These are phyloP conservation scores for Antheraea assamensis DNA, from an alignment of 2,888 invertebrate genomes.

Conservation along the genomic window DNA sequence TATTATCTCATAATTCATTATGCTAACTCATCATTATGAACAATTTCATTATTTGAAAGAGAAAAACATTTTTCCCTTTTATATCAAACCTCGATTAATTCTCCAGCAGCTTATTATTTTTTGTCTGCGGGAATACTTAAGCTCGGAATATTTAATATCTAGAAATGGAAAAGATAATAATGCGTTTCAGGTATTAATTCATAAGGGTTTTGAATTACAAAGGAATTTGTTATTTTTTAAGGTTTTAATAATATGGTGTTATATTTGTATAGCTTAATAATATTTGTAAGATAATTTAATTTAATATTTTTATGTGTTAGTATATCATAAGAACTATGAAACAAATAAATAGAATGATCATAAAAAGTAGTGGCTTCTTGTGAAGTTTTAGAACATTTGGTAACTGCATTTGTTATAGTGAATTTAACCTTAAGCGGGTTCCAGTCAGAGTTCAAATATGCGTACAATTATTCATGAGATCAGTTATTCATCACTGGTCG, in stretches of 20 bases:
- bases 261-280: background rate
- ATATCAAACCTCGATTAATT: constrained; percentile 17
- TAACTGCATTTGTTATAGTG: too few species aligned
- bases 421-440: too few species aligned
- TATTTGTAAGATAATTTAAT: background rate
- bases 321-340: background rate
- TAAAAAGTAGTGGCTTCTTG: too few species aligned
- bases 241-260: background rate
- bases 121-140: constrained; percentile 19
- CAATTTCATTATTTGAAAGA: background rate
- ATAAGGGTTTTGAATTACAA: background rate
- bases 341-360: too few species aligned
- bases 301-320: background rate
- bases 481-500: too few species aligned
- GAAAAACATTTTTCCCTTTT: background rate
- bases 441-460: too few species aligned
- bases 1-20: background rate
- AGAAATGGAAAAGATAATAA: constrained; percentile 16
- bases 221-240: background rate
- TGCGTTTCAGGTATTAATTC: constrained; percentile 4
- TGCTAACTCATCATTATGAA: background rate
- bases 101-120: constrained; percentile 18
- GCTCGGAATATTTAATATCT: constrained; percentile 16
- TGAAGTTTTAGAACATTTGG: too few species aligned
- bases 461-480: too few species aligned